Evolutionary conservation across 2,888 invertebrate species (phyloP), one percentile per base, ranked within the genome.

Genomic region (Sinhomidia bicolor): DNA sequence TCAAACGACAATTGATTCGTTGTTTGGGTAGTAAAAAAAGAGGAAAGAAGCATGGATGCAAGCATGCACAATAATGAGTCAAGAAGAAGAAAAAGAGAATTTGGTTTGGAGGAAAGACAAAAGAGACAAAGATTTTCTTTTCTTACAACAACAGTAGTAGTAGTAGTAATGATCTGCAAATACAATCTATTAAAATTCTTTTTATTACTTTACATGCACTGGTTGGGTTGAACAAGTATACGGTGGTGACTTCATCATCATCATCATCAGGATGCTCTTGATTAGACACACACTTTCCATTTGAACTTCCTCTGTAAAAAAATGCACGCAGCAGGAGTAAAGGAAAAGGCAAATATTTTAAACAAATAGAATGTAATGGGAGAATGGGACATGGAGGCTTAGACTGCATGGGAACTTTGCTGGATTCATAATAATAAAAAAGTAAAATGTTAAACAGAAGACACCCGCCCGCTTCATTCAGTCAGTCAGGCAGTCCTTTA

Each of bases 1-100:
- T n/a, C 68, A 68, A 68, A 0, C 68, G 41, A 57, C 62, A 62
- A 80, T 80, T 36, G 20, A 62, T 57, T 5, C 41, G 60, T 20
- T 68, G 68, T 68, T 76, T 76, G 44, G 76, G 76, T 47, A 76
- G 14, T 47, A 5, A 68, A 36, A 68, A 36, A 32, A n/a, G 1
- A 32, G 14, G 32, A 29, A 32, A 14, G 29, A n/a, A n/a, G 32
- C 62, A 32, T 32, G n/a, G 14, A 47, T 47, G 44, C 44, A 47
- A 14, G 44, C 44, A 47, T 10, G 1, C 7, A 26, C 60, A 26
- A 9, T 20, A 36, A 57, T 57, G 5, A 60, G 57, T 57, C 44
- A 54, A n/a, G 54, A 54, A 17, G 12, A 54, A n/a, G n/a, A n/a
- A n/a, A n/a, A n/a, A n/a, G n/a, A n/a, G n/a, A n/a, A n/a, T n/a